Conservation (phyloP, 2,113 vertebrate species). For the Collichthys lucidus region DNA sequence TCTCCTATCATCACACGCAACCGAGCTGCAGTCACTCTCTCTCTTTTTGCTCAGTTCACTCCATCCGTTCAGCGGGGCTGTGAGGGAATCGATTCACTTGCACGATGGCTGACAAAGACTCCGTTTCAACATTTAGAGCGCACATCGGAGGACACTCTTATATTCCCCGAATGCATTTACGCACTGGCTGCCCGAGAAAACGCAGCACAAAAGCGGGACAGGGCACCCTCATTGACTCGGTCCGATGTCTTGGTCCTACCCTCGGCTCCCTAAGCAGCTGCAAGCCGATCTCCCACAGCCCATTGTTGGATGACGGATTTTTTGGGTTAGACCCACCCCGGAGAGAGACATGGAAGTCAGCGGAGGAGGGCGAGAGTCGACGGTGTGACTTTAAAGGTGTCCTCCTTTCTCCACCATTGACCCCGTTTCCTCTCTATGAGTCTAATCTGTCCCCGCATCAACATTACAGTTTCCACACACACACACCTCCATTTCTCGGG, state of each 20-base stretch:
- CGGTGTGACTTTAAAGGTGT: slow-evolving; percentile 15
- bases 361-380: background rate
- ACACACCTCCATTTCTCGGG: slow-evolving; percentile 30
- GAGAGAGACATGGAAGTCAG: slow-evolving; percentile 31
- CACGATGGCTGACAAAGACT: slow-evolving; percentile 10
- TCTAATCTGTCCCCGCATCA: slow-evolving; percentile 46
- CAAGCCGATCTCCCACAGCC: slow-evolving; percentile 48
- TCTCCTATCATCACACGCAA: slow-evolving; percentile 96
- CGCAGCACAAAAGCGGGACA: slow-evolving; percentile 40
- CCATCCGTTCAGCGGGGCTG: slow-evolving; percentile 64
- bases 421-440: slow-evolving; percentile 41
- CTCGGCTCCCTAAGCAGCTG: slow-evolving; percentile 52
- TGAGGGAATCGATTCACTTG: slow-evolving; percentile 36
- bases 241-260: slow-evolving; percentile 48
- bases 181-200: slow-evolving; percentile 35
- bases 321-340: slow-evolving; percentile 46
- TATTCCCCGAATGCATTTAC: slow-evolving; percentile 34
- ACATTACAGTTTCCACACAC: slow-evolving; percentile 22
- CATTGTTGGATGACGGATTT: slow-evolving; percentile 51
- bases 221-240: slow-evolving; percentile 49
- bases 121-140: slow-evolving; percentile 24
- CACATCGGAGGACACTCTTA: slow-evolving; percentile 6
- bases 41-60: slow-evolving; percentile 68
- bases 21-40: slow-evolving; percentile 68
- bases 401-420: slow-evolving; percentile 49